phyloP scores from a whole-genome alignment of 2,113 vertebrate genomes.

The Poeciliopsis prolifica region DNA sequence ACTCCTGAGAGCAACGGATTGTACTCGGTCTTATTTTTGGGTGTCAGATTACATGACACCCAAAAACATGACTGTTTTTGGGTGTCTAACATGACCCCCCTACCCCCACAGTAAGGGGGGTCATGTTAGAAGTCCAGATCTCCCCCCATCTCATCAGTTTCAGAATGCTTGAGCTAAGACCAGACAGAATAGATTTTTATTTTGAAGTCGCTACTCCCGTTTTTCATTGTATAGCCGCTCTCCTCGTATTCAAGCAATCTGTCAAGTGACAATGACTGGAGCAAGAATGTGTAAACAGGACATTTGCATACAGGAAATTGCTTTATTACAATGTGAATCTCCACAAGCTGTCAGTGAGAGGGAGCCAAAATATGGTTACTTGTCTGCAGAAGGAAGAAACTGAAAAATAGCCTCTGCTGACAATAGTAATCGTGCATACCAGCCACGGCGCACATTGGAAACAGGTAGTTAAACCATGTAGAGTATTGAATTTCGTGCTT shows the following conservation, averaged over 20 bases:
- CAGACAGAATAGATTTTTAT: constrained; percentile 52
- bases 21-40: too few species aligned
- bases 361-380: constrained; percentile 53
- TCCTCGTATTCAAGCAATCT: constrained; percentile 67
- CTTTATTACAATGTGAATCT: constrained; percentile 74
- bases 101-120: too few species aligned
- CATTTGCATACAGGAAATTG: constrained; percentile 80
- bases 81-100: too few species aligned
- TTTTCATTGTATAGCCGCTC: constrained; percentile 63
- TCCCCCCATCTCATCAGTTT: constrained; percentile 43
- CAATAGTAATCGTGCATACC: constrained; percentile 39
- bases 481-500: not conserved
- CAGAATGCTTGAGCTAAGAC: constrained; percentile 39
- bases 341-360: constrained; percentile 67
- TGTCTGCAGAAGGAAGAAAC: constrained; percentile 43
- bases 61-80: too few species aligned
- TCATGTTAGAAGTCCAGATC: constrained; percentile 21
- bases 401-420: constrained; percentile 62
- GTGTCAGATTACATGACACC: too few species aligned
- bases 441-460: not conserved
- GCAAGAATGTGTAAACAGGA: constrained; percentile 71
- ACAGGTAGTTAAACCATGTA: constrained; percentile 1
- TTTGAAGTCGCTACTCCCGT: constrained; percentile 66
- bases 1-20: too few species aligned
- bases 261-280: constrained; percentile 73